A percentile compares a stretch with the other conserved stretches of the same genome.
These are phyloP conservation scores for Coelopa frigida DNA, from an alignment of 1,140 invertebrate genomes.

Conservation along the genomic window DNA sequence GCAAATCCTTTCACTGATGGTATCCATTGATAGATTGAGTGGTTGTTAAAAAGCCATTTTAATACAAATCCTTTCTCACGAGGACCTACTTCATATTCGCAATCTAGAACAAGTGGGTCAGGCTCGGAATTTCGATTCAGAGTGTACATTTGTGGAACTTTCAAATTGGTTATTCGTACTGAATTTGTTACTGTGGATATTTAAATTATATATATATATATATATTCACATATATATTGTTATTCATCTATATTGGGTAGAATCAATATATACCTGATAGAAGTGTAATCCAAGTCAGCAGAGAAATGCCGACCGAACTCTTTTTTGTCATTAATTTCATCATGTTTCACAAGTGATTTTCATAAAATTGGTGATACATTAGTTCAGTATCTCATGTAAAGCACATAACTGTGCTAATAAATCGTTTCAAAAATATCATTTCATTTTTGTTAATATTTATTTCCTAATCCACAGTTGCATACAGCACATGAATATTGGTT, in stretches of 20 bases:
- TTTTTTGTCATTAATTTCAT: conserved; percentile 13
- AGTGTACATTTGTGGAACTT: conserved; percentile 41
- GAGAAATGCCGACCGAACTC: conserved; percentile 24
- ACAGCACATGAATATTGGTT: not conserved
- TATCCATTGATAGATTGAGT: conserved; percentile 45
- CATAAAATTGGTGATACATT: not conserved
- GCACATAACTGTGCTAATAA: not conserved
- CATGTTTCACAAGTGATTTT: not conserved
- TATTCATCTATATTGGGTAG: too few relatives aligned
- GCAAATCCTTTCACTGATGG: conserved; percentile 41
- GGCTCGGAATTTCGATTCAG: conserved; percentile 36
- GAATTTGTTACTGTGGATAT: conserved; percentile 35
- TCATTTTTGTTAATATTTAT: too few relatives aligned
- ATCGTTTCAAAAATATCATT: not conserved
- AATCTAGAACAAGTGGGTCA: conserved; percentile 41
- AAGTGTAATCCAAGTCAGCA: conserved; percentile 35
- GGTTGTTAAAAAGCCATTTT: conserved; percentile 43
- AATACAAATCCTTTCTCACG: conserved; percentile 41
- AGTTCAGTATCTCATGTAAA: not conserved
- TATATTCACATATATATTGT: too few relatives aligned
- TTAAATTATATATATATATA: too few relatives aligned
- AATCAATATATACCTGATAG: conserved; percentile 26
- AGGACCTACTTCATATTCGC: conserved; percentile 39
- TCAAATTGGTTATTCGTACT: conserved; percentile 41
- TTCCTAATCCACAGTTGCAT: too few relatives aligned